Evolutionary conservation across 2,797 vertebrate genomes (phyloP), one percentile per base, ranked within the genome.

Genomic region (Macroramphosus scolopax): DNA sequence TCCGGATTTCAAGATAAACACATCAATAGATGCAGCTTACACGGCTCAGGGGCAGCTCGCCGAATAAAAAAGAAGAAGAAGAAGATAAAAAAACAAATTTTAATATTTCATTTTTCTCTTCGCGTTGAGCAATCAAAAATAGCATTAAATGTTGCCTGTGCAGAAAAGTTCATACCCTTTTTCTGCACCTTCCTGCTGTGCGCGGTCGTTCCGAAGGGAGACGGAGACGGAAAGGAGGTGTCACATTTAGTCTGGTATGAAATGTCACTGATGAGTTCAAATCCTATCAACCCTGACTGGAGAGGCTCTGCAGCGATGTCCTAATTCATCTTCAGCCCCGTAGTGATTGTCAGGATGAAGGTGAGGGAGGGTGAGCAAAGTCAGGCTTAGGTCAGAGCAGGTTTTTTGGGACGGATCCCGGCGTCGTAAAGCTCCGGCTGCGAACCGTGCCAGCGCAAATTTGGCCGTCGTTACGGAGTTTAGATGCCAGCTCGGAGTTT

Each of bases 191-290:
- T 51, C 22, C 38, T 15, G 14, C 44, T 48, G 3, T 1, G 18
- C 38, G 20, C 11, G 16, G 52, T 58, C 20, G 11, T 41, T 43
- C 63, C 10, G 46, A 6, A 42, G 22, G 47, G 4, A 17, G 37
- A 41, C 11, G 28, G 43, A 46, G 43, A 52, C 58, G 67, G 84
- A 80, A 83, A 82, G 16, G 53, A 60, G 43, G 44, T 31, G 46
- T 33, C 44, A 68, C 75, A 59, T 81, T 70, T 63, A 83, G 67
- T 65, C 66, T 72, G 64, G 67, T 65, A 65, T 72, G 64, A 86
- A 88, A 79, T 69, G 51, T 83, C 84, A 75, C 79, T 77, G 82
- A 76, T 71, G 85, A 84, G 86, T 81, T 84, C 75, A 89, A 84
- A 62, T 81, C 65, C 62, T 37, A 35, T 55, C 59, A 64, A 80